Evolutionary conservation across 2,113 vertebrate species (phyloP).

Genomic region (Laticauda laticaudata): DNA sequence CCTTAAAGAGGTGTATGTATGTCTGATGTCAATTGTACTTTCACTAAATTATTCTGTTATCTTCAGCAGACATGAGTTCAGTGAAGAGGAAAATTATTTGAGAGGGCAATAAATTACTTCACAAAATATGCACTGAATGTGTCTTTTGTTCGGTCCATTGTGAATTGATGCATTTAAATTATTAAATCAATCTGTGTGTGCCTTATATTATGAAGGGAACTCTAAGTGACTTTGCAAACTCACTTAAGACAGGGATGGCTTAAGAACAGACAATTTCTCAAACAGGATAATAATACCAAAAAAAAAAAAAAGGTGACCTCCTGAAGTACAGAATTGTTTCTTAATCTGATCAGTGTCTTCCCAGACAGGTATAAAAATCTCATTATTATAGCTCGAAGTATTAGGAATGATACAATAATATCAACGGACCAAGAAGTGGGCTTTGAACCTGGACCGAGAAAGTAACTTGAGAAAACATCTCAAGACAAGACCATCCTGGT

Average conservation of each 20-base stretch:
- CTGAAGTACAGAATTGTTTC: neutral
- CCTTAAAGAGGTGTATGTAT: conserved; percentile 82
- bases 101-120: conserved; percentile 64
- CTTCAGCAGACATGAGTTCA: conserved; percentile 62
- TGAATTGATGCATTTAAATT: neutral
- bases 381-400: neutral
- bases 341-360: neutral
- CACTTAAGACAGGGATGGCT: neutral
- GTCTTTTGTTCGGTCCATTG: neutral
- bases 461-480: neutral
- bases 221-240: neutral
- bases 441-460: neutral
- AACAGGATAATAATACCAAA: no score
- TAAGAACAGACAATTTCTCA: neutral
- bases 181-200: neutral
- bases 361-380: neutral
- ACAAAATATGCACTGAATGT: conserved; percentile 20
- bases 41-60: conserved; percentile 62
- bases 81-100: conserved; percentile 40
- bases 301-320: neutral
- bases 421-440: neutral
- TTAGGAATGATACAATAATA: neutral
- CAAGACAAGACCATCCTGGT: neutral
- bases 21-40: conserved; percentile 82
- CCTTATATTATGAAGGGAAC: neutral